Evolutionary conservation across 2,113 vertebrate species (phyloP), one percentile per base, ranked within the genome.

Genomic region (Galeopterus variegatus): DNA sequence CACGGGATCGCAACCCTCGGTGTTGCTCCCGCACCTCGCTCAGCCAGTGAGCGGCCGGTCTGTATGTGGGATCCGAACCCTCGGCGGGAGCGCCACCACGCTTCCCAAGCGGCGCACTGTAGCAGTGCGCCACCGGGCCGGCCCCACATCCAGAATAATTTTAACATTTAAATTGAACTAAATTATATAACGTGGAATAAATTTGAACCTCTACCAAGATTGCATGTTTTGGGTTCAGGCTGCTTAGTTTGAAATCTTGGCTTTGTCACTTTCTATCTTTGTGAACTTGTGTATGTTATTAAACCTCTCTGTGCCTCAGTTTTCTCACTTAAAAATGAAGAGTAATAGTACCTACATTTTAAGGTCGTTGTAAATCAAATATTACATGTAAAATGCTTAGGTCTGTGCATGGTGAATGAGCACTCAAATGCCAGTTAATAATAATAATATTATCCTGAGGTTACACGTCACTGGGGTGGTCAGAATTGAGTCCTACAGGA

Each of bases 131-230:
- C n/a, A n/a, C n/a, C n/a, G n/a, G n/a, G n/a, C n/a, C n/a, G n/a
- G n/a, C n/a, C n/a, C n/a, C n/a, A n/a, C n/a, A n/a, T n/a, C n/a
- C n/a, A n/a, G n/a, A 64, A 84, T 92, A 50, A 79, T 94, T 86
- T 94, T 87, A 87, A 65, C 77, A 92, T 75, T 95, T 83, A 83
- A 97, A 89, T 79, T 88, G 33, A 96, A 84, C 89, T 85, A 88
- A 0, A 77, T 64, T 86, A 81, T 36, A 14, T 83, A 69, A 86
- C 11, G 62, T 69, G 64, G 60, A 70, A 67, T 77, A 83, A 45
- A 75, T 75, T 73, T 94, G 75, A 89, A 75, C 65, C 15, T 90
- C 79, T 93, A 76, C 13, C 58, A 83, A 83, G 19, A 72, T 41
- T 82, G 31, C 17, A 41, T 89, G 41, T n/a, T 95, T 93, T 96